A percentile compares a stretch with the other conserved stretches of the same genome.
Conservation (phyloP, 2,888 invertebrate species). For the Eristalis intricaria region DNA sequence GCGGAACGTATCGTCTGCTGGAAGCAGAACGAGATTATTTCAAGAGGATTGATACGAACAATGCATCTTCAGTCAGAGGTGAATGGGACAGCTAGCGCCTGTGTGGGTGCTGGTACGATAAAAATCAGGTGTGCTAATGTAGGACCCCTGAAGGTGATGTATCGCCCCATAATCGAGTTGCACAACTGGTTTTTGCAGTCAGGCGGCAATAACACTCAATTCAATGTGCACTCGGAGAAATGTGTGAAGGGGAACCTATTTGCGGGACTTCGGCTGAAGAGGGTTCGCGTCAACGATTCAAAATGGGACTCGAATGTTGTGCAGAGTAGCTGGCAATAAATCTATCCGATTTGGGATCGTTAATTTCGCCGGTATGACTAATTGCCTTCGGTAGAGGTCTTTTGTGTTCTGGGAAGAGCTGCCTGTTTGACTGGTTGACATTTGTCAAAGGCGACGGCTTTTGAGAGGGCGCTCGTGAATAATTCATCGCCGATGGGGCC, state of each 20-base stretch:
- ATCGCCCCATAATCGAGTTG: neutral
- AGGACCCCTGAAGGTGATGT: neutral
- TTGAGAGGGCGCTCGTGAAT: too few relatives aligned
- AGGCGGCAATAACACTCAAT: slow-evolving; percentile 19
- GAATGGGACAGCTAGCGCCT: neutral
- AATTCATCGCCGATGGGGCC: too few relatives aligned
- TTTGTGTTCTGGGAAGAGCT: neutral
- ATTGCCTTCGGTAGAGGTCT: neutral
- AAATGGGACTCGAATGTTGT: neutral
- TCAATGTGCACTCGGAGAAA: neutral
- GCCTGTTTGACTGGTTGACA: neutral
- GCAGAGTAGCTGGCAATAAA: neutral
- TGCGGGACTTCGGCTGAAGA: neutral
- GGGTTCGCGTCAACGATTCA: neutral
- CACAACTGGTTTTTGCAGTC: neutral
- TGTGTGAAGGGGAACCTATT: neutral
- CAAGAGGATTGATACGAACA: neutral
- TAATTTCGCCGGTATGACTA: neutral
- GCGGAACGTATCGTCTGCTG: neutral
- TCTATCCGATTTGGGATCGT: neutral
- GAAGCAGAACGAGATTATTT: neutral
- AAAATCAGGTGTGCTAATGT: neutral
- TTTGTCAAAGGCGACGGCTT: too few relatives aligned
- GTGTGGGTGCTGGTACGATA: neutral
- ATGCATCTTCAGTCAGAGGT: neutral